These are phyloP conservation scores for Cyphomyrmex costatus DNA, from an alignment of 1,140 invertebrate genomes.

Conservation along the genomic window DNA sequence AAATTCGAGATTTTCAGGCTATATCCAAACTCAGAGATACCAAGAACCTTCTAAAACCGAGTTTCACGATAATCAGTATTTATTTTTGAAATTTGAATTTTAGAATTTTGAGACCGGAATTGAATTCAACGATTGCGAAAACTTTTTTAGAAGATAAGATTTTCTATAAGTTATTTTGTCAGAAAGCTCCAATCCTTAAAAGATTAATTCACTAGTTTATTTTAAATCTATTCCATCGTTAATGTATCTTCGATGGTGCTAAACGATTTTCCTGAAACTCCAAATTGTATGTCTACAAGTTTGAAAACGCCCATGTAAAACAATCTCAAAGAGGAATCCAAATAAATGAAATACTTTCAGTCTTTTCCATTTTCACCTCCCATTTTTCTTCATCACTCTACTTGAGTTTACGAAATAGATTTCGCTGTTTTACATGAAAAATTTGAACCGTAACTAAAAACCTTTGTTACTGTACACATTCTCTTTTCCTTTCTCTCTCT, in stretches of 20 bases:
- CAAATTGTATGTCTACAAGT: background rate
- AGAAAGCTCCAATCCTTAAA: too few species aligned
- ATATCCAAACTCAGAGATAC: too few species aligned
- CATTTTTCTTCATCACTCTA: slow-evolving; percentile 48
- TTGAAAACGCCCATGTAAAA: background rate
- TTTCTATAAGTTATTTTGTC: too few species aligned
- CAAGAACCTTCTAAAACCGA: too few species aligned
- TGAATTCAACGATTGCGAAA: too few species aligned
- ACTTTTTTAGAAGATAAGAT: too few species aligned
- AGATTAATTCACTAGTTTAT: background rate
- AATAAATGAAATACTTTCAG: slow-evolving; percentile 47
- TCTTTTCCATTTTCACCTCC: slow-evolving; percentile 37
- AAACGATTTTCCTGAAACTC: slow-evolving; percentile 31
- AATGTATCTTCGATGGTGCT: background rate
- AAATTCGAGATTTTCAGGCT: too few species aligned
- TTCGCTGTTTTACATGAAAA: slow-evolving; percentile 46
- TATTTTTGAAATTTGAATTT: too few species aligned
- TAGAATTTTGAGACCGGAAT: too few species aligned
- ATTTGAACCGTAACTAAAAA: slow-evolving; percentile 33
- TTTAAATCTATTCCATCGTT: background rate
- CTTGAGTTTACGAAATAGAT: slow-evolving; percentile 40
- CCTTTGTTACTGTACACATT: background rate
- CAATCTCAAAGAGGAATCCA: slow-evolving; percentile 26
- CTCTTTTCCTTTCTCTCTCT: background rate
- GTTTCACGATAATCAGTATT: too few species aligned